Evolutionary conservation across 2,888 invertebrate species (phyloP).

Genomic region (Ischnus inquisitorius): DNA sequence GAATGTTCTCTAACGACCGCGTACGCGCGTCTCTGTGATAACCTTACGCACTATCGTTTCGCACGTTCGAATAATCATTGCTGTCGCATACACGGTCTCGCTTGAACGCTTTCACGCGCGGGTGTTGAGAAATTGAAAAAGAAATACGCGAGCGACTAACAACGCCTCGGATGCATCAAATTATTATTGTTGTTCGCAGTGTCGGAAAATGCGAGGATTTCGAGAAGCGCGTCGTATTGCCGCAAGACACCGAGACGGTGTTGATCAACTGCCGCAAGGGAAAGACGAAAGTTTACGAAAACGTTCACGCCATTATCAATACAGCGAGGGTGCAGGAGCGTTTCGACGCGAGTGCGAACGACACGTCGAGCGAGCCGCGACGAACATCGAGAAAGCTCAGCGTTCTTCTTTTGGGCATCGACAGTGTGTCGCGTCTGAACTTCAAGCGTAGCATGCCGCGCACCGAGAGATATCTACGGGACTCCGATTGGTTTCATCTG

Average conservation of each 20-base stretch:
- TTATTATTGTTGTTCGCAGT: slow-evolving; percentile 78
- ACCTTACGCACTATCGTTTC: not conserved
- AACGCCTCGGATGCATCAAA: not conserved
- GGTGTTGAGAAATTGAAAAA: not conserved
- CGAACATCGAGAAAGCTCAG: slow-evolving; percentile 85
- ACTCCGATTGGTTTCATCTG: slow-evolving; percentile 90
- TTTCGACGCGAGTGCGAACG: slow-evolving; percentile 28
- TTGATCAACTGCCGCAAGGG: slow-evolving; percentile 86
- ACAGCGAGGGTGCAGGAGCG: slow-evolving; percentile 86
- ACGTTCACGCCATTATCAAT: slow-evolving; percentile 87
- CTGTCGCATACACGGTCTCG: not conserved
- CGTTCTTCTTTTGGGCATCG: slow-evolving; percentile 93
- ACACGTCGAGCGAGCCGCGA: slow-evolving; percentile 9
- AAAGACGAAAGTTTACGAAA: slow-evolving; percentile 85
- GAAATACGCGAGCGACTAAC: too few species aligned
- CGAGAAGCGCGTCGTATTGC: slow-evolving; percentile 80
- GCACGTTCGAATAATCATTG: not conserved
- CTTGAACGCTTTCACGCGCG: not conserved
- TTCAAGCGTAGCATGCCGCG: slow-evolving; percentile 91
- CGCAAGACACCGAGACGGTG: slow-evolving; percentile 85
- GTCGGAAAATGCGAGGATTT: slow-evolving; percentile 86
- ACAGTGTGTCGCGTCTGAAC: slow-evolving; percentile 93
- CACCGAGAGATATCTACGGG: slow-evolving; percentile 89
- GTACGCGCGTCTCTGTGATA: not conserved
- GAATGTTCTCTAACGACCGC: not conserved